Evolutionary conservation across 2,113 vertebrate genomes (phyloP).

Genomic region (Hyperoodon ampullatus): DNA sequence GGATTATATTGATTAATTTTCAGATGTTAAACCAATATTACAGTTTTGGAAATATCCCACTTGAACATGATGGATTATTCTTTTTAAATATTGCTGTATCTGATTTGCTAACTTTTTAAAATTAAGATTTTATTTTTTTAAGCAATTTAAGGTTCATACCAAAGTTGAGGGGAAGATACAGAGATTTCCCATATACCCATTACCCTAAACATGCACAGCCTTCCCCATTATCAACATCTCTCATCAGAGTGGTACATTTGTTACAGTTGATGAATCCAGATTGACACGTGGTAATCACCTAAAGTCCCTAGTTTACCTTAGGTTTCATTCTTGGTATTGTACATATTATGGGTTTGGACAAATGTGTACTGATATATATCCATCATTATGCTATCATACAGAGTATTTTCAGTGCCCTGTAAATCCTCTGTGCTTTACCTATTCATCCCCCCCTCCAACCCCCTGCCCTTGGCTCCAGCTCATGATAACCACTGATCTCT

Average conservation of each 20-base stretch:
- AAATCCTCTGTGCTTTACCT: background rate
- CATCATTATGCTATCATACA: background rate
- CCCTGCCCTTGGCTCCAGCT: background rate
- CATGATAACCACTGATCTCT: background rate
- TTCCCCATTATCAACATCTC: background rate
- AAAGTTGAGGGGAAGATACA: background rate
- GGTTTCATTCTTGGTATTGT: background rate
- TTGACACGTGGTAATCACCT: background rate
- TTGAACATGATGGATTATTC: background rate
- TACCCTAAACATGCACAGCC: background rate
- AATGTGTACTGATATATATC: background rate
- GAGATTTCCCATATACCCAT: background rate
- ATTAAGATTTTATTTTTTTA: background rate
- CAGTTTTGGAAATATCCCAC: background rate
- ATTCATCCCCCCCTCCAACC: background rate
- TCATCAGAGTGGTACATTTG: background rate
- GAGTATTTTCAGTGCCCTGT: background rate
- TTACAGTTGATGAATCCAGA: background rate
- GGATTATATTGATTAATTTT: background rate
- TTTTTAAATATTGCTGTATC: background rate
- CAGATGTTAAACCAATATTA: background rate
- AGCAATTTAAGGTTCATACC: background rate
- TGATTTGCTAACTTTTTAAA: background rate
- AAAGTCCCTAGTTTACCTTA: background rate
- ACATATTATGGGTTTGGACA: background rate